A percentile compares a stretch with the other conserved stretches of the same genome.
phyloP scores from a whole-genome alignment of 92 coral and sea anemone species.

The Umimayanthus kanabou region DNA sequence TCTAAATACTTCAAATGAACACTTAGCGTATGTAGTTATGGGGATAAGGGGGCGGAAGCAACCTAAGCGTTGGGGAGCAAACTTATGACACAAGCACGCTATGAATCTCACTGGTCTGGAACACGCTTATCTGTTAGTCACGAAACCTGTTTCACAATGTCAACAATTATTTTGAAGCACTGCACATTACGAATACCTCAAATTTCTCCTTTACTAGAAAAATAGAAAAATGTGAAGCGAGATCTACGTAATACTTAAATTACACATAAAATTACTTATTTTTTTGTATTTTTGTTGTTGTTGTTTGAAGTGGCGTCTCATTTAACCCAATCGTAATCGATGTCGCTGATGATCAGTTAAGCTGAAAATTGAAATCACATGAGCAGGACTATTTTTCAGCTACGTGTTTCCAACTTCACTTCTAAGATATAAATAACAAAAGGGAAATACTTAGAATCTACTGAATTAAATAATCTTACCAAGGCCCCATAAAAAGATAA shows the following conservation, averaged over 20 bases:
- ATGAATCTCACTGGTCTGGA: conserved; percentile 11
- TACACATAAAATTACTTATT: neutral
- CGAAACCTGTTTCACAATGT: neutral
- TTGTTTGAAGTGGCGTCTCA: neutral
- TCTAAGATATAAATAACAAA: too few relatives aligned
- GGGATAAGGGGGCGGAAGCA: neutral
- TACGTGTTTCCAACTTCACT: too few relatives aligned
- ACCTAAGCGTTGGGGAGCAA: neutral
- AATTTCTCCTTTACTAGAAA: neutral
- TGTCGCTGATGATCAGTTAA: too few relatives aligned
- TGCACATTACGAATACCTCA: neutral
- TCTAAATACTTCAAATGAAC: neutral
- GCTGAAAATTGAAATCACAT: too few relatives aligned
- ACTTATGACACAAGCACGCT: conserved; percentile 11
- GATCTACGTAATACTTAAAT: neutral
- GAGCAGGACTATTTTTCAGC: too few relatives aligned
- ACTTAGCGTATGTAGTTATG: neutral
- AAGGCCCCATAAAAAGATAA: too few relatives aligned
- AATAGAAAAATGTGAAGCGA: neutral
- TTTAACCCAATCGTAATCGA: neutral
- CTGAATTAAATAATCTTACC: too few relatives aligned
- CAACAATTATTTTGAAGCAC: neutral
- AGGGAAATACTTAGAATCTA: too few relatives aligned
- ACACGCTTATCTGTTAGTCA: neutral
- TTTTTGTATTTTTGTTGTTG: too few relatives aligned